Base-by-base conservation (phyloP, 2,113 vertebrate species). In the Panthera leo region DNA sequence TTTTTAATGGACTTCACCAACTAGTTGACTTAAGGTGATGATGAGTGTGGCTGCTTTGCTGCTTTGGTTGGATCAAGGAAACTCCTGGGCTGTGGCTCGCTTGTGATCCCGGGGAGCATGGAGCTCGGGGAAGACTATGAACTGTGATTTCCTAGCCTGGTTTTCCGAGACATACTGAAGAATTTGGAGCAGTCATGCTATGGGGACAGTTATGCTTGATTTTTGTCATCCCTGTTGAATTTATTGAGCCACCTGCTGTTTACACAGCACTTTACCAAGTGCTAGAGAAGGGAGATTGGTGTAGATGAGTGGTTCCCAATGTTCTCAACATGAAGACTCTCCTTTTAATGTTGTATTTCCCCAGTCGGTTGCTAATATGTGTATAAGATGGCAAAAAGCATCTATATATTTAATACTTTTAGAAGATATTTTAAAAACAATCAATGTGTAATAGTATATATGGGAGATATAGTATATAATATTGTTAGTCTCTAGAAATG, bases 21-120 rank as follows among this genome's bases (percentile, higher is more conserved):
- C 92, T 94, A 98, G 98, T 96, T 98, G 97, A 98, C 98, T 98
- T 98, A 98, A 98, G 97, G 98, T 98, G 98, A 96, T 98, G 98
- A 98, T 97, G 98, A 98, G 97, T 96, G 95, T 96, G 97, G 97
- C 95, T 98, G 97, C 95, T 98, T 95, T 89, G 94, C 94, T 98
- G 97, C 97, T 98, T 98, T 98, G 98, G 96, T 95, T 98, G 98
- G 98, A 99, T 97, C 97, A 96, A 95, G 95, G 86, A 98, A 97
- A 98, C 92, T 83, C 36, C 0, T n/a, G 96, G 91, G 93, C 95
- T 90, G 95, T 94, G 82, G 67, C 91, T 97, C 93, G 85, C 97
- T 80, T 68, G 97, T 97, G 98, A 97, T 91, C 75, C 89, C 91
- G 96, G 97, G 87, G 45, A 98, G 91, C 97, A 89, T 95, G 97